phyloP scores from a whole-genome alignment of 2,888 invertebrate species.

The Mechanitis mazaeus region DNA sequence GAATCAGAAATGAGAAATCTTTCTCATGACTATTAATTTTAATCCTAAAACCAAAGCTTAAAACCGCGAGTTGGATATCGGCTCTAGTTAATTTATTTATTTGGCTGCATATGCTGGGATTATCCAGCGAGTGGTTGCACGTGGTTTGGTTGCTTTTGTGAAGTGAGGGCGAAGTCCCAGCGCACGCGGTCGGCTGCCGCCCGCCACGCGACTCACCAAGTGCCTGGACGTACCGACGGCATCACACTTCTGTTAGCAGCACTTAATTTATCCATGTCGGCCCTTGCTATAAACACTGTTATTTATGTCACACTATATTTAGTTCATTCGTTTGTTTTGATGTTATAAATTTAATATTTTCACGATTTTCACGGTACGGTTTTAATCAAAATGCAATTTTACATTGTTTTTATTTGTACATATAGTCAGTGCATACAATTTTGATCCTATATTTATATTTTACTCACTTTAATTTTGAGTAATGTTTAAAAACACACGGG shows the following conservation, averaged over 20 bases:
- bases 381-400: neutral
- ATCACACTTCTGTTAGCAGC: slow-evolving; percentile 61
- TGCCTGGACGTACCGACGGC: slow-evolving; percentile 61
- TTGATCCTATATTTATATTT: no score
- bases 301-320: slow-evolving; percentile 29
- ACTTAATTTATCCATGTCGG: slow-evolving; percentile 69
- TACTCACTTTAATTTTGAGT: no score
- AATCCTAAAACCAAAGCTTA: slow-evolving; percentile 39
- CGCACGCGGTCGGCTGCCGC: slow-evolving; percentile 31
- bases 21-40: slow-evolving; percentile 50
- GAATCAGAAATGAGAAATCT: slow-evolving; percentile 24
- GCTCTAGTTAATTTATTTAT: slow-evolving; percentile 72
- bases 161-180: slow-evolving; percentile 24
- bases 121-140: slow-evolving; percentile 50
- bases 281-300: slow-evolving; percentile 40
- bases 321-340: neutral
- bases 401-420: neutral
- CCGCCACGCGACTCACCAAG: slow-evolving; percentile 51
- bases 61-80: slow-evolving; percentile 40
- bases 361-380: slow-evolving; percentile 1
- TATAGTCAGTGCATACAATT: neutral
- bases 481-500: no score
- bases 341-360: neutral
- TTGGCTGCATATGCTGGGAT: slow-evolving; percentile 65
- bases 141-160: slow-evolving; percentile 33